Evolutionary conservation across 2,113 vertebrate genomes (phyloP).

Genomic region (Murina feae): DNA sequence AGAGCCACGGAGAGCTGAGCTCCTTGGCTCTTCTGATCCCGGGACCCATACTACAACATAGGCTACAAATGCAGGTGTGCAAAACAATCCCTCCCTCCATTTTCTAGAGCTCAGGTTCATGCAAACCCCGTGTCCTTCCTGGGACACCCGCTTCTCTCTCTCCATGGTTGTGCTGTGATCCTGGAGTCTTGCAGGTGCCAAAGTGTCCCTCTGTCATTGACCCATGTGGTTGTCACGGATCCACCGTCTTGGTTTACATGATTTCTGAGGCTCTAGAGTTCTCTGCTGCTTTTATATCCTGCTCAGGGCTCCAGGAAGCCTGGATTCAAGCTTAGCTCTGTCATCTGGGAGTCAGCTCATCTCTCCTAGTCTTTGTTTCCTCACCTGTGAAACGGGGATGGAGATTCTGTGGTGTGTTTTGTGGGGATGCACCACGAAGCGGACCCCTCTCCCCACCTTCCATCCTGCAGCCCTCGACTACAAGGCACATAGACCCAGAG

Average conservation of each 20-base stretch:
- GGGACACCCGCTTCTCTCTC: not conserved
- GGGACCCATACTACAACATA: not conserved
- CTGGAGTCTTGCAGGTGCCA: not conserved
- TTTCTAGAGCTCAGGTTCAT: not conserved
- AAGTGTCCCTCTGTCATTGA: not conserved
- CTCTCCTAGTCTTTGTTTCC: not conserved
- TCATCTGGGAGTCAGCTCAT: not conserved
- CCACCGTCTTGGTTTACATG: not conserved
- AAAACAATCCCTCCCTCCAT: not conserved
- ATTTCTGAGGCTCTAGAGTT: not conserved
- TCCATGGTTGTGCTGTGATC: not conserved
- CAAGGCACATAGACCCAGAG: not conserved
- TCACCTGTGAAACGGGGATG: not conserved
- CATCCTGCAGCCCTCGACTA: accelerated
- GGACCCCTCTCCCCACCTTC: not conserved
- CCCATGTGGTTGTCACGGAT: not conserved
- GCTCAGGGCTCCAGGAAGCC: not conserved
- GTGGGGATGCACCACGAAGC: not conserved
- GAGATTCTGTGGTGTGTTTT: too few species aligned
- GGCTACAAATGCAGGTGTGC: not conserved
- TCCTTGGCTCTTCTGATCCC: not conserved
- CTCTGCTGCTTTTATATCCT: not conserved
- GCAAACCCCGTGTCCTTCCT: not conserved
- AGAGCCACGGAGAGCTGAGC: not conserved
- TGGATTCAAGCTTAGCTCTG: not conserved